Base-by-base conservation (phyloP, 2,797 vertebrate species). In the Rachycentron canadum region DNA sequence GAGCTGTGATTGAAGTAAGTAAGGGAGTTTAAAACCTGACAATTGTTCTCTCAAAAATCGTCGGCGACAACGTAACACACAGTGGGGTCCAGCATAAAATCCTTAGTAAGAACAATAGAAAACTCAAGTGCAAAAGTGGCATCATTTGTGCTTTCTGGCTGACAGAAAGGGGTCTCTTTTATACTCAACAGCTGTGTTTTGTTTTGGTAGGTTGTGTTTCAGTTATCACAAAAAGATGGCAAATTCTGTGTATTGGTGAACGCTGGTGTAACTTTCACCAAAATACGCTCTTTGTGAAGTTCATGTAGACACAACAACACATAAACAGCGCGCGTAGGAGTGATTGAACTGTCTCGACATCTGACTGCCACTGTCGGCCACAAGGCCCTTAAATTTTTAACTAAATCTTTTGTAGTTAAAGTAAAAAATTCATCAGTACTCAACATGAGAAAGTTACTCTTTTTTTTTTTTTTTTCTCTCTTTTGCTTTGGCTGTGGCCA, bases 351-450 rank as follows among this genome's bases (percentile, higher is more conserved):
- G 75, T 87, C 88, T 83, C 69, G 84, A 92, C 90, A 91, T 94
- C 70, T 81, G 92, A 94, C 90, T 90, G 85, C 86, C 91, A 86
- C 84, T 76, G 88, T 94, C 95, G 95, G 95, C 93, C 91, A 95
- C 88, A 87, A 84, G 92, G 83, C 89, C 83, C 63, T 90, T 95
- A 94, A 94, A 96, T 96, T 96, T 96, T 97, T 96, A 94, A 96
- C 81, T 90, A 95, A 95, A 87, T 94, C 91, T 94, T 96, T 96
- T 95, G 93, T 95, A 93, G 88, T 95, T 90, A 88, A 79, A 84
- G 88, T 97, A 95, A 97, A 98, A 96, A 94, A 96, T 96, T 96
- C 93, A 97, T 96, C 88, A 89, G 69, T 76, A 52, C 91, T 93
- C 92, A 83, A 93, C 86, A 94, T 90, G 87, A 92, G 87, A 95